phyloP scores from a whole-genome alignment of 2,888 invertebrate species.

The Gari tellinella region DNA sequence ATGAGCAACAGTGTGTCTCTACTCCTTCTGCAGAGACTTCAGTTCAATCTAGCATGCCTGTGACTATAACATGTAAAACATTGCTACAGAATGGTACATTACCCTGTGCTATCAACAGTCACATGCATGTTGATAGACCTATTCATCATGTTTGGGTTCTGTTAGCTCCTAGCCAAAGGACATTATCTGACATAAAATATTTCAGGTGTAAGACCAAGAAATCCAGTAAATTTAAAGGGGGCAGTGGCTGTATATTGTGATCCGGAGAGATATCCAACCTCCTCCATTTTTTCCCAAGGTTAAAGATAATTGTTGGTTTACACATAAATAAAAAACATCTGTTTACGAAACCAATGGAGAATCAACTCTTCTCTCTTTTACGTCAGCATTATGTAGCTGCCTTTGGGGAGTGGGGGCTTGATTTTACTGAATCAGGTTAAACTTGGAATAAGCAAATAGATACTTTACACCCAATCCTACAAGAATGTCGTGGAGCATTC shows the following conservation, averaged over 20 bases:
- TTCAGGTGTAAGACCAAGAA: background rate
- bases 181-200: background rate
- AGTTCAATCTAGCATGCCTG: no score
- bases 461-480: background rate
- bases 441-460: background rate
- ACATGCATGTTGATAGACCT: conserved; percentile 3
- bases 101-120: background rate
- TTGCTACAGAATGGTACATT: background rate
- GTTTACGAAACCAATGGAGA: background rate
- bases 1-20: no score
- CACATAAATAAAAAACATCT: background rate
- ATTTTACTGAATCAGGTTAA: background rate
- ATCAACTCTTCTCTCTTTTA: background rate
- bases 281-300: background rate
- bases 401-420: background rate
- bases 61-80: no score
- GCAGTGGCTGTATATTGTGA: conserved; percentile 1
- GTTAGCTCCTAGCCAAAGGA: no score
- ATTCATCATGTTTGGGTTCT: no score
- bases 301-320: background rate
- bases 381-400: background rate
- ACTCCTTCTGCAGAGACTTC: no score
- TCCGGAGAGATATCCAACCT: conserved; percentile 1
- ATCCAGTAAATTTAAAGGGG: background rate
- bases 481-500: background rate